Percentiles rank a stretch among this genome's conserved stretches.
These are phyloP conservation scores for Campoplex nolae DNA, from an alignment of 2,888 invertebrate genomes.

Conservation along the genomic window DNA sequence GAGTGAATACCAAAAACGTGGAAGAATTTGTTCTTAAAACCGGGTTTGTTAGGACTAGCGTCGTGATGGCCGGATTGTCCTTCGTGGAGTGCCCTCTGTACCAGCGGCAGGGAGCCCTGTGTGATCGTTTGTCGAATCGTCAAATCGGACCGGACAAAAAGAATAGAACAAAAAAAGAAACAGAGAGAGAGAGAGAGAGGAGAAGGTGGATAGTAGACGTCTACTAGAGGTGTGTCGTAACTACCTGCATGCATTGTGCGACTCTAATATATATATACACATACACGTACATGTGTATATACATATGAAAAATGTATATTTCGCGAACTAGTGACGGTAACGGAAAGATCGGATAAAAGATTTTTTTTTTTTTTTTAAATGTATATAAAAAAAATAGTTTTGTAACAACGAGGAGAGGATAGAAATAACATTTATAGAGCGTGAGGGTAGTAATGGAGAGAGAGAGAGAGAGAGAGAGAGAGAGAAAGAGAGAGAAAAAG, in stretches of 20 bases:
- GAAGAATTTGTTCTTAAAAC: constrained; percentile 94
- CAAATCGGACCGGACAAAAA: constrained; percentile 83
- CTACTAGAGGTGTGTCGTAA: constrained; percentile 74
- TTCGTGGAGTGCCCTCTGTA: constrained; percentile 89
- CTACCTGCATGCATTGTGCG: constrained; percentile 73
- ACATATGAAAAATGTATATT: constrained; percentile 21
- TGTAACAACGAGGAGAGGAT: constrained; percentile 52
- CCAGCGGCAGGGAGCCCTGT: constrained; percentile 85
- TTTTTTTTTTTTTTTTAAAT: too few species aligned
- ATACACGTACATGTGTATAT: neutral
- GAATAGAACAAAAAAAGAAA: constrained; percentile 81
- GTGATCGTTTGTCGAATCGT: constrained; percentile 84
- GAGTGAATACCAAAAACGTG: constrained; percentile 93
- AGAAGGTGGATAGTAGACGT: constrained; percentile 82
- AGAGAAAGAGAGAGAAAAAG: constrained; percentile 64
- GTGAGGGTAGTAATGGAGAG: constrained; percentile 73
- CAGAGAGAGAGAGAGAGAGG: constrained; percentile 64
- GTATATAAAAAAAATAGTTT: constrained; percentile 40
- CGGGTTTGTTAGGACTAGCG: constrained; percentile 88
- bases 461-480: neutral
- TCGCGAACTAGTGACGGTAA: constrained; percentile 59
- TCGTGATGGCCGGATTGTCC: constrained; percentile 85
- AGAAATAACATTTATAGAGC: constrained; percentile 67
- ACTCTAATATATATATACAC: constrained; percentile 64
- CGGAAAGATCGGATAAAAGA: constrained; percentile 34